Evolutionary conservation across 2,113 vertebrate genomes (phyloP), one percentile per base, ranked within the genome.

Genomic region (Oostethus manadensis): DNA sequence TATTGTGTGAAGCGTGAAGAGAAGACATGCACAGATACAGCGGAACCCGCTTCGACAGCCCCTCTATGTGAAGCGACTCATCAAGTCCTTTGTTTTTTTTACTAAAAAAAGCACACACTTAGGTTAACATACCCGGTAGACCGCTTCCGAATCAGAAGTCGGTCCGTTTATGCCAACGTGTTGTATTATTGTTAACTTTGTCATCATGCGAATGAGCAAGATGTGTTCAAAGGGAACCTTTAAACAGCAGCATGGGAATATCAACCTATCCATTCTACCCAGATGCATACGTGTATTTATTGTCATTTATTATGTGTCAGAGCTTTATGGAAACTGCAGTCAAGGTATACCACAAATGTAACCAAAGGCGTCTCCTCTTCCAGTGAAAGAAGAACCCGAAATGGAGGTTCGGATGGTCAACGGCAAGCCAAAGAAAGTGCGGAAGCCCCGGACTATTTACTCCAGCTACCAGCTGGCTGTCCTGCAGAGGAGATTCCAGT

Each of bases 371-470:
- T 53, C 2, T 23, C 14, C 13, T 11, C 18, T 16, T 0, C 68
- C 90, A 58, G 92, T 95, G 80, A 95, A 97, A 85, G 94, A 96
- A 71, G 94, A 97, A 64, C 93, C 92, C 2, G 93, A 95, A 68
- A 81, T 91, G 1, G 94, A 95, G 86, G 92, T 95, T 20, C 89
- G 94, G 62, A 93, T 97, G 88, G 94, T 97, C 73, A 97, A 97
- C 0, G 95, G 95, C 66, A 97, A 97, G 65, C 93, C 95, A 38
- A 97, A 95, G 82, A 97, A 97, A 79, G 90, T 97, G 70, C 92
- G 95, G 46, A 97, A 96, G 72, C 95, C 95, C 0, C 91, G 95
- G 35, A 97, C 94, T 54, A 97, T 97, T 77, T 97, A 97, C 78
- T 97, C 95, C 76, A 97, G 94, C 43, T 97, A 94, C 86, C 95